These are phyloP conservation scores for Trichomycterus rosablanca DNA, from an alignment of 2,113 vertebrate species.

Conservation along the genomic window DNA sequence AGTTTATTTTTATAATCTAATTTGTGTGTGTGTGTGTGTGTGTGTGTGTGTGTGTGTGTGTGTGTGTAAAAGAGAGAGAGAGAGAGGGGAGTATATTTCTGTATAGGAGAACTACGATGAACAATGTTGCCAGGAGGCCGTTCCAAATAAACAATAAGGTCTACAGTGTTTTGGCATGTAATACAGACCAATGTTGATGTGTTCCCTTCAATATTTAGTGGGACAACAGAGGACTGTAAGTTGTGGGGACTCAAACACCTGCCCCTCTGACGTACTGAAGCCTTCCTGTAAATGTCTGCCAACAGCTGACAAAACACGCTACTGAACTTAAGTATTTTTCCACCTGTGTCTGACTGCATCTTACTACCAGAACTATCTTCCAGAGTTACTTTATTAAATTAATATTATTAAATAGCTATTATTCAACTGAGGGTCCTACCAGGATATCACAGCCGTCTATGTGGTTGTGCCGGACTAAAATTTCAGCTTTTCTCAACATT, in stretches of 20 bases:
- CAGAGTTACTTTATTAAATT: too few species aligned
- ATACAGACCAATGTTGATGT: too few species aligned
- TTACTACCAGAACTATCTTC: too few species aligned
- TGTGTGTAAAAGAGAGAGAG: neutral
- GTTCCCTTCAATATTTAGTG: too few species aligned
- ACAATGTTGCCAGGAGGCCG: constrained; percentile 29
- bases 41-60: too few species aligned
- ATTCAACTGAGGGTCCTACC: too few species aligned
- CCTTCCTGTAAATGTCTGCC: constrained; percentile 24
- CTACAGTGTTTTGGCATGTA: constrained; percentile 11
- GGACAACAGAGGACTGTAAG: constrained; percentile 6
- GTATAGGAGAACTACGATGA: constrained; percentile 17
- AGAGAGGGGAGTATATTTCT: constrained; percentile 18
- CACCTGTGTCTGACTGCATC: neutral
- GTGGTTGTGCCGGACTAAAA: too few species aligned
- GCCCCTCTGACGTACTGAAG: constrained; percentile 3
- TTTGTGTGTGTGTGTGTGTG: too few species aligned
- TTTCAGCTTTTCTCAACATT: too few species aligned
- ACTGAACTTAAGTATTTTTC: neutral
- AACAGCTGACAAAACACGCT: constrained; percentile 6
- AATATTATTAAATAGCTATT: too few species aligned
- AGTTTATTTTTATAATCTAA: neutral
- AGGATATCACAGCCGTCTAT: too few species aligned
- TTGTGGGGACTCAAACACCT: constrained; percentile 17
- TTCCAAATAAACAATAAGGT: constrained; percentile 35